A percentile compares a stretch with the other conserved stretches of the same genome.
These are phyloP conservation scores for Nasonia vitripennis DNA, from an alignment of 1,140 invertebrate genomes.

Conservation along the genomic window DNA sequence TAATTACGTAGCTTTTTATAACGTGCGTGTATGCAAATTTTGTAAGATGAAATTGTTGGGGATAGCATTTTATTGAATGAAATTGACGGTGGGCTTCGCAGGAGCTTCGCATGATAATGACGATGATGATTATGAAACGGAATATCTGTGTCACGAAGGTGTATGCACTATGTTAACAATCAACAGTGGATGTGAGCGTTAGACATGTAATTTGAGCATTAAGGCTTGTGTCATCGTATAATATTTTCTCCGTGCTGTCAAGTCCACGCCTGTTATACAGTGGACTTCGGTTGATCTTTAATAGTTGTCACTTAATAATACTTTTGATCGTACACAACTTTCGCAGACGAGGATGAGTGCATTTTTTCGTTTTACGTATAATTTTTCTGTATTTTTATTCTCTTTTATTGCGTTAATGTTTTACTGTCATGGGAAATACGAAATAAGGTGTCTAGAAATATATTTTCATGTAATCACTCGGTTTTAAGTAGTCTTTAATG, in stretches of 20 bases:
- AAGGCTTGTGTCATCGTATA: not conserved
- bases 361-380: constrained; percentile 7
- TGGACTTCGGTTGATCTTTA: not conserved
- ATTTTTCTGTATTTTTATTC: constrained; percentile 27
- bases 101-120: not conserved
- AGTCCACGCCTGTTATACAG: not conserved
- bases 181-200: too few species aligned
- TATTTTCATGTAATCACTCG: constrained; percentile 16
- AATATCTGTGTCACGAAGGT: too few species aligned
- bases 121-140: too few species aligned
- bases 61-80: not conserved
- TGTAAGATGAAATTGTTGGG: not conserved
- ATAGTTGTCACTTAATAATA: not conserved
- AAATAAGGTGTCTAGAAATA: constrained; percentile 2
- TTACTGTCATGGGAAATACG: constrained; percentile 1
- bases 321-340: not conserved
- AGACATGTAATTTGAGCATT: not conserved
- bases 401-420: constrained; percentile 9
- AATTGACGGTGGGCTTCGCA: not conserved
- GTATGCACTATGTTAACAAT: too few species aligned
- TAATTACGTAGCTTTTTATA: not conserved
- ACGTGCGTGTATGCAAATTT: not conserved
- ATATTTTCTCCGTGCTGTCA: constrained; percentile 31
- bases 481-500: constrained; percentile 11
- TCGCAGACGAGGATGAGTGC: not conserved